Conservation (phyloP, 2,797 vertebrate genomes). For the Centroberyx gerrardi region DNA sequence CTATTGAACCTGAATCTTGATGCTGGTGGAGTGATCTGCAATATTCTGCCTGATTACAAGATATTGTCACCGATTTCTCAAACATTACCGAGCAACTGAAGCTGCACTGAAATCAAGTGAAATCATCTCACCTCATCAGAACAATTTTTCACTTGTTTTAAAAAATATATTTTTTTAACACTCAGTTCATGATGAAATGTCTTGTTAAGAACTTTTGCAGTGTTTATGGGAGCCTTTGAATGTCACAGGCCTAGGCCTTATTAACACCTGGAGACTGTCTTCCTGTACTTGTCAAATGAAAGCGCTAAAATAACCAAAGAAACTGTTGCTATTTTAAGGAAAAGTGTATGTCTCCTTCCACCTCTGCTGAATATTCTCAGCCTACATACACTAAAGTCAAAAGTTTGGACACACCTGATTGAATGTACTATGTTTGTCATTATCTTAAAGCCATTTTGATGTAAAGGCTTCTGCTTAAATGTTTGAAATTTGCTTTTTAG, state of each 20-base stretch:
- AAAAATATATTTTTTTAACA: background rate
- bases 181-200: slow-evolving; percentile 26
- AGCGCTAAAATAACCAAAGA: slow-evolving; percentile 23
- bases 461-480: too few relatives aligned
- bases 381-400: background rate
- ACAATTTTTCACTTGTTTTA: background rate
- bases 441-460: too few relatives aligned
- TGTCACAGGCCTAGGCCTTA: background rate
- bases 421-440: too few relatives aligned
- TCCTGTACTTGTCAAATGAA: slow-evolving; percentile 35
- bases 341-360: background rate
- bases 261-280: slow-evolving; percentile 11
- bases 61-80: too few relatives aligned
- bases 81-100: too few relatives aligned
- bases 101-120: slow-evolving; percentile 1
- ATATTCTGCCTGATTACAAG: too few relatives aligned
- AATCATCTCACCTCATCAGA: background rate
- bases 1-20: too few relatives aligned
- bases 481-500: too few relatives aligned
- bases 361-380: slow-evolving; percentile 31
- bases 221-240: slow-evolving; percentile 26
- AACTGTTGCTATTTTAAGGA: slow-evolving; percentile 7
- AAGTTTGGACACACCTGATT: too few relatives aligned
- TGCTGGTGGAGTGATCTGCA: too few relatives aligned
- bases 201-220: slow-evolving; percentile 13